Evolutionary conservation across 2,888 invertebrate genomes (phyloP), one percentile per base, ranked within the genome.

Genomic region (Schizaphis graminum): DNA sequence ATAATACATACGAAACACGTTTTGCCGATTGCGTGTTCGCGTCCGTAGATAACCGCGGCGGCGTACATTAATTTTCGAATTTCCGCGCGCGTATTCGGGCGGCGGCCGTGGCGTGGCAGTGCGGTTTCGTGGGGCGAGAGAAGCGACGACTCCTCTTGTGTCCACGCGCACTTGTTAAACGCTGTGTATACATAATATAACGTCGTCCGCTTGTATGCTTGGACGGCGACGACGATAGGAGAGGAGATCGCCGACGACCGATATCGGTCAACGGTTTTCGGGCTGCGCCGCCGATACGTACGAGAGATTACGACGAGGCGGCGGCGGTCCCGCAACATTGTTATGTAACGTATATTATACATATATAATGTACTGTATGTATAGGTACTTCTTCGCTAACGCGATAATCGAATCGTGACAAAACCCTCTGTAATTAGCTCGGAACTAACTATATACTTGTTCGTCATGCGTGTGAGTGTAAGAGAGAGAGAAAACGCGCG

Each of bases 341-440:
- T 92, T 92, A 49, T 57, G 28, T 53, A 56, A 35, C 53, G 77
- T 35, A 11, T n/a, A 53, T 53, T 53, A 49, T 56, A 61, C n/a
- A 61, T 57, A 57, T 28, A 56, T 67, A 67, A 67, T 21, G 67
- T 3, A 35, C 7, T 35, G 77, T 67, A 21, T 35, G 47, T 26
- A 4, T 41, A 28, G 90, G 47, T 53, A 44, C 91, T 41, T 77
- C 67, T 26, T 44, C 93, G 90, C 61, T 41, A 85, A 91, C 94
- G 90, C 94, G 94, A 94, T 94, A 94, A 94, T 94, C 94, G 90
- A 94, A 94, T 94, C 94, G 94, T 94, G 94, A 94, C 94, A 94
- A 94, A 90, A 94, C 94, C 90, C 85, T 85, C 89, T 41, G 94
- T 94, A 94, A 94, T 94, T 93, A 93, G 93, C 93, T 93, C 57